These are phyloP conservation scores for Aleadryas rufinucha DNA, from an alignment of 2,113 vertebrate species.

Conservation along the genomic window DNA sequence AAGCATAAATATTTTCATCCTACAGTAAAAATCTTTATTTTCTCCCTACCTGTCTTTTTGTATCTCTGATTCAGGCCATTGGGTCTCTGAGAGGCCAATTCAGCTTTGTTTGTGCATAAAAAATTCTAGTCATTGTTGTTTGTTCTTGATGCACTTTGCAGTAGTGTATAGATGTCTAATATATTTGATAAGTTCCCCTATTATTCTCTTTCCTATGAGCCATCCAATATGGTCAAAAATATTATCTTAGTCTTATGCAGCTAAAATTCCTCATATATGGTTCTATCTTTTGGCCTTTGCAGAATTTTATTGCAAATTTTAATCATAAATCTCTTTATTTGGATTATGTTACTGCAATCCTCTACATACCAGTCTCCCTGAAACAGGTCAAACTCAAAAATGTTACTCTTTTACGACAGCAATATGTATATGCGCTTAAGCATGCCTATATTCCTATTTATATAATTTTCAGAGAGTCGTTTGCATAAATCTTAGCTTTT, in stretches of 20 bases:
- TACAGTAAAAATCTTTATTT: not conserved
- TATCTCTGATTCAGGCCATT: not conserved
- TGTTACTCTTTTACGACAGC: not conserved
- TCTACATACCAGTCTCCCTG: not conserved
- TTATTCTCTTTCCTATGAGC: not conserved
- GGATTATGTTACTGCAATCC: not conserved
- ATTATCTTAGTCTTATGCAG: not conserved
- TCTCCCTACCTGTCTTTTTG: not conserved
- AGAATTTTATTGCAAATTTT: not conserved
- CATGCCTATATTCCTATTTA: not conserved
- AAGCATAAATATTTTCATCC: not conserved
- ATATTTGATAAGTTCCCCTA: not conserved
- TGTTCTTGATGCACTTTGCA: not conserved
- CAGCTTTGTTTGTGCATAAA: not conserved
- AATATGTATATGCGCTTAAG: not conserved
- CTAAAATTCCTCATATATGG: not conserved
- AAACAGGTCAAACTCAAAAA: not conserved
- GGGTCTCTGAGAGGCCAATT: constrained; percentile 38
- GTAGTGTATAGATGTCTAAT: not conserved
- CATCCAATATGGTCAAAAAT: not conserved
- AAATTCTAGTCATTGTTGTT: not conserved
- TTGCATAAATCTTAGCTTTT: not conserved
- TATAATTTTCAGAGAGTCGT: not conserved
- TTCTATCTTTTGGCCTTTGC: not conserved
- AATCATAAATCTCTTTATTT: not conserved